These are phyloP conservation scores for Alentia gelatinosa DNA, from an alignment of 2,888 invertebrate genomes.

Conservation along the genomic window DNA sequence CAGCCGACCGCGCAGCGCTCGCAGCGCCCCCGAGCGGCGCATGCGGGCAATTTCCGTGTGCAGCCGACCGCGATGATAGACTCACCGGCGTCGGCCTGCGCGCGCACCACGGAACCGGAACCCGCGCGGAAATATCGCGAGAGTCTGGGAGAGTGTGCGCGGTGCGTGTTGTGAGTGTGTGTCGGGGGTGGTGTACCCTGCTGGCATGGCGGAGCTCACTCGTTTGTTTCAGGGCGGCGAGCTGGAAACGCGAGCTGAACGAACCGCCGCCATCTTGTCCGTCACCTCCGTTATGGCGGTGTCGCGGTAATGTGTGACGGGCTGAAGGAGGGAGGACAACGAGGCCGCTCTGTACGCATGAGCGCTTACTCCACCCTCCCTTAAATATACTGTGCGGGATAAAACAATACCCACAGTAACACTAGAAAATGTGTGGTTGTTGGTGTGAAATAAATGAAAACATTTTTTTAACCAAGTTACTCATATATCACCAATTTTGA, in stretches of 20 bases:
- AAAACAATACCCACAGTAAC: too few relatives aligned
- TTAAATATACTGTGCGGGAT: too few relatives aligned
- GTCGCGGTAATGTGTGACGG: too few relatives aligned
- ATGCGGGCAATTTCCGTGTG: slow-evolving; percentile 27
- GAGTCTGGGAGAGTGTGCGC: neutral
- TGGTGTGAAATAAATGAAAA: too few relatives aligned
- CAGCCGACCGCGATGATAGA: slow-evolving; percentile 25
- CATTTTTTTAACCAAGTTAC: too few relatives aligned
- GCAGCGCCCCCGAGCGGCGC: neutral
- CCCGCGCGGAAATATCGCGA: slow-evolving; percentile 20
- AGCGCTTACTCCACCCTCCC: too few relatives aligned
- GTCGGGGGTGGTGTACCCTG: neutral
- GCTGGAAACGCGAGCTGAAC: neutral
- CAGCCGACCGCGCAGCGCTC: neutral
- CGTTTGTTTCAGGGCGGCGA: neutral
- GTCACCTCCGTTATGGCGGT: too few relatives aligned
- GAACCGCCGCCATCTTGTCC: neutral
- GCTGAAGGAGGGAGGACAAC: too few relatives aligned
- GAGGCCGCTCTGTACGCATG: too few relatives aligned
- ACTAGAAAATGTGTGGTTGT: too few relatives aligned
- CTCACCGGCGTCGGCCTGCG: slow-evolving; percentile 15
- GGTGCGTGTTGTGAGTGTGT: neutral
- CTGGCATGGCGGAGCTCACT: neutral
- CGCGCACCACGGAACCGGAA: slow-evolving; percentile 37
- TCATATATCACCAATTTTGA: too few relatives aligned